Evolutionary conservation across 2,888 invertebrate genomes (phyloP).

Genomic region (Cryptophagus acutangulus): DNA sequence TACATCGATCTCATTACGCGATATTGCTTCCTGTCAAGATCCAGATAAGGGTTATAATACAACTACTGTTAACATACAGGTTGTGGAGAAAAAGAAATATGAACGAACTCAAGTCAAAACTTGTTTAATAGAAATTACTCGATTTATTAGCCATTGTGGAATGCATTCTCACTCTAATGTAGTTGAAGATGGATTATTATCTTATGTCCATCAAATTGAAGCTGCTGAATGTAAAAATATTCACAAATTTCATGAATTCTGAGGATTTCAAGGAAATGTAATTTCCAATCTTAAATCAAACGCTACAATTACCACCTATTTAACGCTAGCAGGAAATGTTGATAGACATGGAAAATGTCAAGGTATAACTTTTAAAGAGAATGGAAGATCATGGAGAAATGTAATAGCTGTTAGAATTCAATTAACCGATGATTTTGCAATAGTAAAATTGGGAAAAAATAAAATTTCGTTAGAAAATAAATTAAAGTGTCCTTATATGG

Average conservation of each 20-base stretch:
- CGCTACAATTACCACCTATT: neutral
- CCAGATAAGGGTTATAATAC: neutral
- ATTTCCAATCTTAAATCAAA: neutral
- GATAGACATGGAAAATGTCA: neutral
- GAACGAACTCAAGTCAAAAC: neutral
- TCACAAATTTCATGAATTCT: neutral
- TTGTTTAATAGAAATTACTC: neutral
- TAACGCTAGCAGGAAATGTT: conserved; percentile 2
- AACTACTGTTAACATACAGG: neutral
- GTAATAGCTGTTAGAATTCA: conserved; percentile 13
- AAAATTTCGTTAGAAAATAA: conserved; percentile 14
- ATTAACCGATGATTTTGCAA: conserved; percentile 14
- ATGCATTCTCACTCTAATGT: neutral
- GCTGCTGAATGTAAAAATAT: conserved; percentile 2
- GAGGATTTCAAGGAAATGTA: conserved; percentile 2
- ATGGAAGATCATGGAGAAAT: neutral
- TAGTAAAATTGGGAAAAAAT: conserved; percentile 15
- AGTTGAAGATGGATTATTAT: neutral
- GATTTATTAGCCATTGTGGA: neutral
- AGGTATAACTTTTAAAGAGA: neutral
- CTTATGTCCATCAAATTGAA: conserved; percentile 1
- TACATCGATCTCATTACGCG: no score
- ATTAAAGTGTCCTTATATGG: conserved; percentile 14
- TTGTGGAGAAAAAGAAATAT: neutral
- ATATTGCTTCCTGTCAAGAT: neutral